Evolutionary conservation across 2,888 invertebrate species (phyloP), one percentile per base, ranked within the genome.

Genomic region (Sphaeridia pumilis): DNA sequence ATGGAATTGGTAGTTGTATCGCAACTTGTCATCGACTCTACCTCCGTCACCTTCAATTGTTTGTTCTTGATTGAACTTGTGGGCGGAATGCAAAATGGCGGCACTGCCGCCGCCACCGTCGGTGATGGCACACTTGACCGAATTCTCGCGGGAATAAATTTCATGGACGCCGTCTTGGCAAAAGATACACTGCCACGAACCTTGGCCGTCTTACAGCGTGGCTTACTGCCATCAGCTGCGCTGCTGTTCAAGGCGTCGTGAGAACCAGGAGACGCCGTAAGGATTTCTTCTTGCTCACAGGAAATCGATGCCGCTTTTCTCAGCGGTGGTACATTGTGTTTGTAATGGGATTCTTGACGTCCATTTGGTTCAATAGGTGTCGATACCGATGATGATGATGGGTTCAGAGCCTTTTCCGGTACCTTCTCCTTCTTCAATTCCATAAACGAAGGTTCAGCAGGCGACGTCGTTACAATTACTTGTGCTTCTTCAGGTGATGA

Each of bases 251-350:
- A 38, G 20, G 20, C 20, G 38, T 38, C 38, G 38, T 38, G 35
- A 57, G 60, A 25, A 44, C 45, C 52, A 34, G 51, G n/a, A n/a
- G n/a, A n/a, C n/a, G n/a, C n/a, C n/a, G n/a, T n/a, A n/a, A n/a
- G n/a, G n/a, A n/a, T 57, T 38, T 60, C 48, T 45, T 62, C 62
- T 27, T 55, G 56, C 54, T 62, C 62, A 55, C 62, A 62, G 17
- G 62, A 62, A 49, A 62, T 62, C 12, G 62, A 62, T 24, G 59
- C 58, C 20, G 62, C 57, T 42, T 62, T 62, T 43, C 41, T 51
- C 14, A 62, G 46, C 14, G 54, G 53, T n/a, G n/a, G n/a, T 38
- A 38, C 20, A 38, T 38, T 38, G 17, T 38, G 38, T 38, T 38
- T 38, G 38, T 38, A 5, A 20, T 38, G 38, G 38, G 12, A 5